Conservation (phyloP, 2,797 vertebrate genomes). For the Chrysocyon brachyurus region DNA sequence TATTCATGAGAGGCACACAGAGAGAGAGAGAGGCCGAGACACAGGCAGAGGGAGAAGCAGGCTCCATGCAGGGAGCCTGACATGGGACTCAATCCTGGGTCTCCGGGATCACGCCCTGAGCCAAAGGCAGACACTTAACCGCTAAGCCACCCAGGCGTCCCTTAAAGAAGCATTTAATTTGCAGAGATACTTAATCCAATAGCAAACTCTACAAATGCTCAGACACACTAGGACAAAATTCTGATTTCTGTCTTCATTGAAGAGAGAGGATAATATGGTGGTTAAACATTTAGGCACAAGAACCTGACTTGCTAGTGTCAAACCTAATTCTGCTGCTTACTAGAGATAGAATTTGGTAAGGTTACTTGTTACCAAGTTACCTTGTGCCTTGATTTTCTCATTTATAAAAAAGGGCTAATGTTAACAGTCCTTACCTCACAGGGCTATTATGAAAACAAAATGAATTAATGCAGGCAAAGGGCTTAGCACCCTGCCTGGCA, state of each 20-base stretch:
- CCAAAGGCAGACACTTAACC: too few species aligned
- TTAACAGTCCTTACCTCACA: background rate
- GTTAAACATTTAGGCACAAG: background rate
- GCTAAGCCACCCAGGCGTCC: too few species aligned
- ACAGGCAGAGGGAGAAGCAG: too few species aligned
- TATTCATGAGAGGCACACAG: too few species aligned
- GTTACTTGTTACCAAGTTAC: background rate
- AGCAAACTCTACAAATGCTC: background rate
- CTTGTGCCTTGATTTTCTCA: background rate
- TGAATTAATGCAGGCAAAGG: background rate
- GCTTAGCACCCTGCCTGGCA: background rate
- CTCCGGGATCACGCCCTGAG: too few species aligned
- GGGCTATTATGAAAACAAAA: background rate
- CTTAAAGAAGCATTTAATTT: conserved; percentile 40
- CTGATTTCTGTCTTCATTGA: background rate
- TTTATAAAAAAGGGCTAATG: background rate
- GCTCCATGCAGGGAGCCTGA: too few species aligned
- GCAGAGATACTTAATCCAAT: background rate
- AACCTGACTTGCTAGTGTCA: background rate
- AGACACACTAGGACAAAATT: background rate
- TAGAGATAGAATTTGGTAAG: background rate
- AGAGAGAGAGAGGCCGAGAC: too few species aligned
- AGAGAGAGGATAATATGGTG: background rate
- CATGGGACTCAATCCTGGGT: too few species aligned
- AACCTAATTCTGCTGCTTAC: background rate